Evolutionary conservation across 1,140 invertebrate species (phyloP), one percentile per base, ranked within the genome.

Genomic region (Bradysia coprophila): DNA sequence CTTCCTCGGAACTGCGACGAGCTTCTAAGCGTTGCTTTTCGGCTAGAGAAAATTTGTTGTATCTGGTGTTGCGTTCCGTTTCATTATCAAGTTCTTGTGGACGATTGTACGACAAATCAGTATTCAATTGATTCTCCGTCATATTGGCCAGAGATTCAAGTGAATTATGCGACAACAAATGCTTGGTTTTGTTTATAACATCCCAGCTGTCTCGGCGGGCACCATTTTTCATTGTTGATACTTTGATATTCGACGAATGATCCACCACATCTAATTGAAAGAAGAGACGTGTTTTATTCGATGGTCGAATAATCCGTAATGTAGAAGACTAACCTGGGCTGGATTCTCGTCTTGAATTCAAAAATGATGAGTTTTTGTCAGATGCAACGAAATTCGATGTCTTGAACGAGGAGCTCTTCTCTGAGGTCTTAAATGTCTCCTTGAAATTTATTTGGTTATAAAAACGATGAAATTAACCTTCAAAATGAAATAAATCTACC

Each of bases 141-240:
- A 78, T 57, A 57, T 78, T 78, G 6, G 74, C 74, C 22, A 78
- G 55, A 1, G 76, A 78, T 53, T 78, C 76, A 18, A 78, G 51
- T 42, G 58, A 61, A 53, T 73, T 68, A 51, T 75, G 71, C 9
- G 73, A 76, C 13, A 83, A 61, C 48, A 81, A 68, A 38, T 78
- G 76, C 53, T 76, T 73, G 2, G 80, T 82, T 60, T 81, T 82
- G n/a, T 79, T 75, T 19, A 83, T 75, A 1, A 76, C 74, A 53
- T 86, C 81, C 81, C 81, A 84, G 8, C 79, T 81, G 51, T 85
- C 80, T 42, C 76, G 67, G 46, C 79, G 66, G 1, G 69, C 59
- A 8, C 67, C 61, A 20, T 71, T 66, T 49, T 76, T 71, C 49
- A 73, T 66, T n/a, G 77, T 72, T 3, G 75, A 78, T 4, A 78